Base-by-base conservation (phyloP, 2,113 vertebrate genomes). In the Romanogobio albipinnatus region DNA sequence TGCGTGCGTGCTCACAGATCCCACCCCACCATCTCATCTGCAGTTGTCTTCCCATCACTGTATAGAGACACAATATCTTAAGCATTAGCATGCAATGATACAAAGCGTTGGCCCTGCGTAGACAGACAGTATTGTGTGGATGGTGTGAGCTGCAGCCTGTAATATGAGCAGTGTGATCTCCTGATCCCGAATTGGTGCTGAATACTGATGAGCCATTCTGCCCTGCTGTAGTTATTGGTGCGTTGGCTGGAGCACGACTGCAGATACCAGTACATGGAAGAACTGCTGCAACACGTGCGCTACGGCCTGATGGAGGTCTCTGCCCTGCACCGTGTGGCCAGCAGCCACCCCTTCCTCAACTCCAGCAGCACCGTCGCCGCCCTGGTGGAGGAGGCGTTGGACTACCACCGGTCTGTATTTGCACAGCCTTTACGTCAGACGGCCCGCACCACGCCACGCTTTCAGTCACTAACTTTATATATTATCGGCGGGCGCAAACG, bases 241-340 rank as follows among this genome's bases (percentile, higher is more conserved):
- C 93, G 95, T 88, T 99, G 98, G 98, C 33, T 99, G 87, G 97
- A 98, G 66, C 97, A 97, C 56, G 97, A 96, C 90, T 97, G 97
- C 85, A 95, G 93, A 10, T 97, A 96, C 93, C 96, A 98, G 90
- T 94, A 98, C 92, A 91, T 97, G 61, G 97, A 98, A 47, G 97
- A 98, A 74, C 96, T 99, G 2, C 94, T 99, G 36, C 96, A 98
- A 89, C 95, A 97, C 0, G 94, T 99, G 80, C 97, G 97, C 91
- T 99, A 97, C 4, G 96, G 97, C 88, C 95, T 99, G 59, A 98
- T 99, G 97, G 97, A 99, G 0, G 94, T 95, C 89, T 92, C 97
- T 17, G 95, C 96, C 0, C 93, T 99, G 71, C 97, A 97, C 26
- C 93, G 95, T 0, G 94, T 97, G 1, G 95, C 96, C 66, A 92